Evolutionary conservation across 2,113 vertebrate species (phyloP).

Genomic region (Phyllopteryx taeniolatus): DNA sequence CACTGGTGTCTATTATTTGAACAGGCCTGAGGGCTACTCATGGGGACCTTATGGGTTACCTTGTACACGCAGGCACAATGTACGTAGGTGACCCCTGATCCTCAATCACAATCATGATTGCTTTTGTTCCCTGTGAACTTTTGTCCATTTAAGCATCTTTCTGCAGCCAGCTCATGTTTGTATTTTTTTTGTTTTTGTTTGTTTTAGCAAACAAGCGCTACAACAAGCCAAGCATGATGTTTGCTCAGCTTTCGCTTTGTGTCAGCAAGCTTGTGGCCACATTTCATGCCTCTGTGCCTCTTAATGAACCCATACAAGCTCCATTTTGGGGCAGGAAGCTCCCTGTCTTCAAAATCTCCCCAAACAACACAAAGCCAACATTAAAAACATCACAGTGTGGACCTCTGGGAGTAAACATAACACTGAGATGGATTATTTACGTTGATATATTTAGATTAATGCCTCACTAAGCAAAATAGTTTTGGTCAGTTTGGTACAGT

Average conservation of each 20-base stretch:
- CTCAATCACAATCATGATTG: background rate
- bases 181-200: background rate
- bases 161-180: background rate
- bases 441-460: background rate
- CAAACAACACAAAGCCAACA: background rate
- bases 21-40: too few relatives aligned
- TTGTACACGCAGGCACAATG: too few relatives aligned
- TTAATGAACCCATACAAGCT: constrained; percentile 1
- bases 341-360: background rate
- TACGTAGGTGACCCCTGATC: background rate
- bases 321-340: background rate
- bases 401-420: background rate
- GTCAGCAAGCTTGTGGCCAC: constrained; percentile 4
- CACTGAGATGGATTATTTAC: background rate
- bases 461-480: background rate
- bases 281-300: constrained; percentile 2
- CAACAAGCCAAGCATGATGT: background rate
- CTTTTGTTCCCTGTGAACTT: background rate
- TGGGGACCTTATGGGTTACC: too few relatives aligned
- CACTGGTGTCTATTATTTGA: too few relatives aligned
- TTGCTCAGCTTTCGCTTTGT: constrained; percentile 7
- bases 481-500: background rate
- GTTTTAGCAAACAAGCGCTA: background rate
- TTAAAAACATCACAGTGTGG: background rate
- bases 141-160: background rate